A percentile compares a stretch with the other conserved stretches of the same genome.
These are phyloP conservation scores for Zaprionus camerounensis DNA, from an alignment of 1,140 invertebrate species.

Conservation along the genomic window DNA sequence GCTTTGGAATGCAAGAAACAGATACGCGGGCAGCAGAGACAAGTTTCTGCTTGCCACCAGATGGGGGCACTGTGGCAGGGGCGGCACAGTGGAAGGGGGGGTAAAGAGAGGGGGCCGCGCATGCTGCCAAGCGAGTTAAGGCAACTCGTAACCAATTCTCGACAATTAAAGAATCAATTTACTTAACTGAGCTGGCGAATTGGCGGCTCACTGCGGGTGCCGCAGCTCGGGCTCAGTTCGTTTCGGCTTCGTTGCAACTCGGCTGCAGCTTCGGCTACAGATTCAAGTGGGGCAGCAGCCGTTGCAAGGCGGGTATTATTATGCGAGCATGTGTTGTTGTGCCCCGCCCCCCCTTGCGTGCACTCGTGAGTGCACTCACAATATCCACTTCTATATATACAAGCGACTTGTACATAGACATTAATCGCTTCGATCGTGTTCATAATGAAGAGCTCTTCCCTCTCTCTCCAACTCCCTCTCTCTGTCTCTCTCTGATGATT, in stretches of 20 bases:
- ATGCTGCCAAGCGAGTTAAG: constrained; percentile 65
- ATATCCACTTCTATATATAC: constrained; percentile 30
- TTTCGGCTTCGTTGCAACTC: constrained; percentile 42
- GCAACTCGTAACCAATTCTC: constrained; percentile 80
- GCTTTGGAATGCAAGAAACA: not conserved
- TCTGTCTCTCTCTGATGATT: constrained; percentile 49
- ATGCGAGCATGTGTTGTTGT: constrained; percentile 41
- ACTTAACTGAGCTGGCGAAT: constrained; percentile 79
- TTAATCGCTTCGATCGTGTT: constrained; percentile 57
- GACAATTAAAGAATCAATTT: constrained; percentile 82
- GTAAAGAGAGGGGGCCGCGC: not conserved
- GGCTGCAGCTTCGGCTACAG: no score
- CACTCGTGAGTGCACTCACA: constrained; percentile 16
- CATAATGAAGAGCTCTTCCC: constrained; percentile 61
- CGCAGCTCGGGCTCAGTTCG: not conserved
- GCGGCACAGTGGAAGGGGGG: not conserved
- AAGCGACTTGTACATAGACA: constrained; percentile 42
- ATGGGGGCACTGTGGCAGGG: constrained; percentile 61
- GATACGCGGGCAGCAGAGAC: constrained; percentile 19
- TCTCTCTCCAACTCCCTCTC: not conserved
- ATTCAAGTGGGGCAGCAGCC: constrained; percentile 59
- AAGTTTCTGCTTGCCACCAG: constrained; percentile 48
- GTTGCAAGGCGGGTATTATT: constrained; percentile 49
- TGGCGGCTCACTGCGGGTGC: constrained; percentile 47
- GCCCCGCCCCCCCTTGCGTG: not conserved